These are phyloP conservation scores for Dromas ardeola DNA, from an alignment of 2,113 vertebrate genomes.

Conservation along the genomic window DNA sequence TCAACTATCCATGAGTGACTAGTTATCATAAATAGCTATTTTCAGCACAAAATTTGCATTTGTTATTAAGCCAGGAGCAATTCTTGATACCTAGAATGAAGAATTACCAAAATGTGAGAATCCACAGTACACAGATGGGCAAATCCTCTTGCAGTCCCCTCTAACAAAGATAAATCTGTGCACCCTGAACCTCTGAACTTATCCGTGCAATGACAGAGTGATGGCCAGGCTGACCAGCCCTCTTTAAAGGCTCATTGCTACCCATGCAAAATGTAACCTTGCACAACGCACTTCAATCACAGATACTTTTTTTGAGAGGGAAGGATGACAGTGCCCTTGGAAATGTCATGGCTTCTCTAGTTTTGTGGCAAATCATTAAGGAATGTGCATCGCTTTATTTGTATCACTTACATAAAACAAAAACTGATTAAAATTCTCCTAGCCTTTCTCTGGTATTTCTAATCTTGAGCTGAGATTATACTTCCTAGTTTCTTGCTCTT, in stretches of 20 bases:
- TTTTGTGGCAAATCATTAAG: rapidly evolving
- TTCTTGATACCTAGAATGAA: background rate
- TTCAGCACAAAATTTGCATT: background rate
- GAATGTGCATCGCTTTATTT: background rate
- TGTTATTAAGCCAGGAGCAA: background rate
- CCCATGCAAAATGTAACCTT: background rate
- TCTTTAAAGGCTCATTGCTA: background rate
- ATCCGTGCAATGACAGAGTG: background rate
- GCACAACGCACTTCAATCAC: background rate
- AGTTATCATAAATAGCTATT: background rate
- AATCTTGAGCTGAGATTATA: background rate
- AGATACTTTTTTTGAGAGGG: background rate
- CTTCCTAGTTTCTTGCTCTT: background rate
- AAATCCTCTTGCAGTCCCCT: background rate
- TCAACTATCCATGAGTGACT: background rate
- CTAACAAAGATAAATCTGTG: background rate
- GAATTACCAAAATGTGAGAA: background rate
- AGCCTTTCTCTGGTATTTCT: too few species aligned
- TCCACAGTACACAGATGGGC: background rate
- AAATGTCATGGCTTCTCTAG: background rate
- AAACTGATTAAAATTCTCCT: too few species aligned
- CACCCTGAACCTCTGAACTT: background rate
- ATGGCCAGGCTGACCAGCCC: background rate
- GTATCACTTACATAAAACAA: background rate
- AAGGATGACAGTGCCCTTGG: background rate